Evolutionary conservation across 2,888 invertebrate genomes (phyloP), one percentile per base, ranked within the genome.

Genomic region (Oeneis ivallda): DNA sequence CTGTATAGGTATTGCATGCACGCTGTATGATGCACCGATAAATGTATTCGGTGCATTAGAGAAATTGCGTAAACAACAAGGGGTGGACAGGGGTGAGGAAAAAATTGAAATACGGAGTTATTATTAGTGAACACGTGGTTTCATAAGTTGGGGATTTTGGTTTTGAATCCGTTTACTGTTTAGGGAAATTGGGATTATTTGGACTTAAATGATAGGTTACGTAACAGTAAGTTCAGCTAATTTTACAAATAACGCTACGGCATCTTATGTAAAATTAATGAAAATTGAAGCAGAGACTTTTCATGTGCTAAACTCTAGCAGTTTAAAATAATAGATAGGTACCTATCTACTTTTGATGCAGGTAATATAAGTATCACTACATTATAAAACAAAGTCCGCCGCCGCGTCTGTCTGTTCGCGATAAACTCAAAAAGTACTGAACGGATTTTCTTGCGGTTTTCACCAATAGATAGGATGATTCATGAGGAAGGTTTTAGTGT

Each of bases 51-150:
- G 63, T 71, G 71, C 72, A 72, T 72, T 72, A 72, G 71, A 67
- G 71, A 68, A 70, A 72, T 72, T 72, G 70, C 69, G 67, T 64
- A 64, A 65, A 68, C 66, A 67, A 54, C 65, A 59, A 68, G 70
- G 70, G 65, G 63, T 61, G 70, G 39, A 62, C 49, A 54, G 34
- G 54, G 45, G 11, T 39, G 41, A 53, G 56, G 61, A 50, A 47
- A 50, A 65, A 56, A 56, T 61, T 60, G 61, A 61, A 61, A 65
- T 65, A 61, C 45, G 39, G 52, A 61, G 50, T 39, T 61, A 41
- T 9, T 37, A 37, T 37, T 49, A 50, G 39, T 56, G 56, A 54
- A 49, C 61, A 61, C 65, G 65, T 65, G 61, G 65, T 53, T 49
- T 52, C 41, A 45, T 53, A 45, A 11, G 13, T 34, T 45, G 39